Evolutionary conservation across 2,113 vertebrate species (phyloP), one percentile per base, ranked within the genome.

Genomic region (Macroglossus sobrinus): DNA sequence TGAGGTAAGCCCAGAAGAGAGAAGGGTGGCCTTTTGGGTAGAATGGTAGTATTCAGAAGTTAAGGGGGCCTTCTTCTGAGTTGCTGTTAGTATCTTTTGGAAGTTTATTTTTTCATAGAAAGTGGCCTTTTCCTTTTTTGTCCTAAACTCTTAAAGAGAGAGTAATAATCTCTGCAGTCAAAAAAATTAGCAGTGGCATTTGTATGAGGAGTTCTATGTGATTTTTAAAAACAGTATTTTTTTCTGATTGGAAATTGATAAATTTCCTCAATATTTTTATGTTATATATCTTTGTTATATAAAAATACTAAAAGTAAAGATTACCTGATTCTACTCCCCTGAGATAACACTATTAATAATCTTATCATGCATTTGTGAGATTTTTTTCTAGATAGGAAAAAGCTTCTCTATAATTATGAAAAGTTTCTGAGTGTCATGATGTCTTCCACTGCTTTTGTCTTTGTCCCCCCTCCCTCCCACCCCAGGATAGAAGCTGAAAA

Each of bases 1-100:
- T 98, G 71, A 98, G 97, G 97, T 98, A 93, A 91, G 96, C 81
- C n/a, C 55, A 26, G 63, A 28, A 40, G 53, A 68, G 19, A 79
- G 28, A 71, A 30, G 33, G 13, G 18, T 47, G 5, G 57, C 28
- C 11, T n/a, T 61, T 53, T n/a, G 38, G 59, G 26, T 64, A 35
- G 21, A 11, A 5, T 66, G 53, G 68, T 47, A n/a, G 18, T 21
- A 55, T 28, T 90, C 40, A 53, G 30, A 88, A 75, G 53, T 80
- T 69, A 84, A 63, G n/a, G 33, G 47, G 43, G 76, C 22, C 12
- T 26, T 69, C 22, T 71, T 90, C 84, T 84, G n/a, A 86, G 35
- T 94, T 94, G 55, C 22, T 61, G 12, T 82, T 64, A 57, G 3
- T 94, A 21, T 33, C 10, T 53, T 94, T 84, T 68, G 4, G 50